Percentiles rank a stretch among this genome's conserved stretches.
Evolutionary conservation across 1,140 invertebrate species (phyloP).

Genomic region (Drosophila willistoni): DNA sequence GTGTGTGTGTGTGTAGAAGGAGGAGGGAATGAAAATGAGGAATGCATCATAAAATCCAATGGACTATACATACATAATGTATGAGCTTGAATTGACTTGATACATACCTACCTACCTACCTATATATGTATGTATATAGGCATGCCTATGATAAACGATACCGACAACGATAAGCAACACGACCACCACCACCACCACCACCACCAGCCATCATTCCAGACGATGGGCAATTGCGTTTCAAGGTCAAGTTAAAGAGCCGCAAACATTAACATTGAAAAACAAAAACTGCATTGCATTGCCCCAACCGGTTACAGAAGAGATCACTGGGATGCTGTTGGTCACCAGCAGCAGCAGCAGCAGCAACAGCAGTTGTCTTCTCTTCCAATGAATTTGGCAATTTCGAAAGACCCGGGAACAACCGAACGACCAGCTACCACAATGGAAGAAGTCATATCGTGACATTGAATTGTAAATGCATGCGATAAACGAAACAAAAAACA

Average conservation of each 20-base stretch:
- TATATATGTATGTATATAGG: too few relatives aligned
- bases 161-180: not conserved
- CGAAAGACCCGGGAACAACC: constrained; percentile 19
- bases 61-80: constrained; percentile 31
- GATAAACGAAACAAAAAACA: constrained; percentile 45
- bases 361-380: constrained; percentile 28
- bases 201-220: constrained; percentile 17
- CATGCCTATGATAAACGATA: not conserved
- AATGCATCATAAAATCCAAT: constrained; percentile 14
- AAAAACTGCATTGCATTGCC: constrained; percentile 44
- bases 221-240: constrained; percentile 44
- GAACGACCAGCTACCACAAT: constrained; percentile 30
- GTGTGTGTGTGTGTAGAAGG: not conserved
- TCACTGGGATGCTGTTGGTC: constrained; percentile 25
- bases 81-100: constrained; percentile 35
- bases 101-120: not conserved
- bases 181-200: not conserved
- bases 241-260: constrained; percentile 33
- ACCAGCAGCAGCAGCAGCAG: not conserved
- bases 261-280: constrained; percentile 34
- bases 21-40: constrained; percentile 31
- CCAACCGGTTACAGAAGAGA: constrained; percentile 56
- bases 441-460: constrained; percentile 50
- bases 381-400: constrained; percentile 45
- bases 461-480: constrained; percentile 72